These are phyloP conservation scores for Gavialis gangeticus DNA, from an alignment of 2,113 vertebrate species.

Conservation along the genomic window DNA sequence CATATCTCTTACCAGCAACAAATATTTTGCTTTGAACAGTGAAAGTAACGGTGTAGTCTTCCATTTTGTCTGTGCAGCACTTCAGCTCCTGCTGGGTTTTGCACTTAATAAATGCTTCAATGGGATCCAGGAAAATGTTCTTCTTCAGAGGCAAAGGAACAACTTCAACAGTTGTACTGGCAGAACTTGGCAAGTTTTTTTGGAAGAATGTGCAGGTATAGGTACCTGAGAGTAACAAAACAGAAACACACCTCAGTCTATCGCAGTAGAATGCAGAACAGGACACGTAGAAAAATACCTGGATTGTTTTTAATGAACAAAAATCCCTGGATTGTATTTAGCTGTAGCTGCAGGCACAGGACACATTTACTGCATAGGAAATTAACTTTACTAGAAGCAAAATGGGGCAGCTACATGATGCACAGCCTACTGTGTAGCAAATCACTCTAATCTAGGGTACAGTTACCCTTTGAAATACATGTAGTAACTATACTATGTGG, in stretches of 20 bases:
- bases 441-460: too few species aligned
- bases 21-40: background rate
- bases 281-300: background rate
- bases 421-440: too few species aligned
- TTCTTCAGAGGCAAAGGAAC: constrained; percentile 61
- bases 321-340: too few species aligned
- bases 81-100: background rate
- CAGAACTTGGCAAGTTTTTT: constrained; percentile 46
- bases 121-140: constrained; percentile 75
- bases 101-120: constrained; percentile 27
- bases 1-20: constrained; percentile 57
- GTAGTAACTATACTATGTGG: too few species aligned
- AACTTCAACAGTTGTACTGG: constrained; percentile 45
- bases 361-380: too few species aligned
- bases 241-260: background rate
- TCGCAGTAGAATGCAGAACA: background rate
- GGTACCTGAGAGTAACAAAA: constrained; percentile 68
- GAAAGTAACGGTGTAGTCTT: constrained; percentile 61
- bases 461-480: too few species aligned
- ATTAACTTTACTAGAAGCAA: too few species aligned
- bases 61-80: constrained; percentile 62
- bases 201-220: constrained; percentile 77
- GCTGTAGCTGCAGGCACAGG: too few species aligned
- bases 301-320: background rate
- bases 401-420: too few species aligned